phyloP scores from a whole-genome alignment of 2,113 vertebrate genomes.

The Thalassoma bifasciatum region DNA sequence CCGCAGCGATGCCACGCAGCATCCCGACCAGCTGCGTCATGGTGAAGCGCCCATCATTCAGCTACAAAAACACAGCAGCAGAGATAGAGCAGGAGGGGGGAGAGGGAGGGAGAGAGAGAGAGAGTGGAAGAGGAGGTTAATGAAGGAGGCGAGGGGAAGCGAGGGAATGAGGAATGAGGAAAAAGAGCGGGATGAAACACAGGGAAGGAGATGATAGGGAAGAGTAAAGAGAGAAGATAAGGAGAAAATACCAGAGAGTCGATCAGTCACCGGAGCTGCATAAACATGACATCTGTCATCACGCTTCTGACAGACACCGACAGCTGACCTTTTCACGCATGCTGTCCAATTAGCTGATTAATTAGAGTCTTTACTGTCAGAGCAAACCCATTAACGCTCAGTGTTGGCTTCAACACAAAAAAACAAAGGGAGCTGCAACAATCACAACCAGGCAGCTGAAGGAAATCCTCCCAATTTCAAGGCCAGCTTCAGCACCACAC shows the following conservation, averaged over 20 bases:
- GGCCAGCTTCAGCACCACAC: slow-evolving; percentile 1
- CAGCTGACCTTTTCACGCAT: slow-evolving; percentile 75
- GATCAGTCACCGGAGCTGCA: slow-evolving; percentile 55
- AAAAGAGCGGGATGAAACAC: slow-evolving; percentile 3
- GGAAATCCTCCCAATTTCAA: neutral
- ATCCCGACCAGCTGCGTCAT: slow-evolving; percentile 98
- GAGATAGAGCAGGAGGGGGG: neutral
- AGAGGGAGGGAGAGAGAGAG: neutral
- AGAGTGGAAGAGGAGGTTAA: neutral
- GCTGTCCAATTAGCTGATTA: slow-evolving; percentile 76
- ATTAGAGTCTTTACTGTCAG: slow-evolving; percentile 60
- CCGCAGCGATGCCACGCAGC: slow-evolving; percentile 93
- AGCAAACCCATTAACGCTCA: slow-evolving; percentile 41
- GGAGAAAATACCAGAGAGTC: slow-evolving; percentile 23
- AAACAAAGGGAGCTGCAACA: slow-evolving; percentile 6
- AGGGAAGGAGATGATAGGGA: neutral
- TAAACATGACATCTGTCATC: slow-evolving; percentile 74
- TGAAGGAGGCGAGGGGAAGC: neutral
- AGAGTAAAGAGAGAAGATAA: slow-evolving; percentile 9
- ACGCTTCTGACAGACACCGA: slow-evolving; percentile 59
- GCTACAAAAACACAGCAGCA: slow-evolving; percentile 75
- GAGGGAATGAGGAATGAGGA: slow-evolving; percentile 3
- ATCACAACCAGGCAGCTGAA: slow-evolving; percentile 37
- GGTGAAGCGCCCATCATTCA: slow-evolving; percentile 96
- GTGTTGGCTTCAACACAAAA: slow-evolving; percentile 22